These are phyloP conservation scores for Sebastes minor DNA, from an alignment of 2,797 vertebrate species.

Conservation along the genomic window DNA sequence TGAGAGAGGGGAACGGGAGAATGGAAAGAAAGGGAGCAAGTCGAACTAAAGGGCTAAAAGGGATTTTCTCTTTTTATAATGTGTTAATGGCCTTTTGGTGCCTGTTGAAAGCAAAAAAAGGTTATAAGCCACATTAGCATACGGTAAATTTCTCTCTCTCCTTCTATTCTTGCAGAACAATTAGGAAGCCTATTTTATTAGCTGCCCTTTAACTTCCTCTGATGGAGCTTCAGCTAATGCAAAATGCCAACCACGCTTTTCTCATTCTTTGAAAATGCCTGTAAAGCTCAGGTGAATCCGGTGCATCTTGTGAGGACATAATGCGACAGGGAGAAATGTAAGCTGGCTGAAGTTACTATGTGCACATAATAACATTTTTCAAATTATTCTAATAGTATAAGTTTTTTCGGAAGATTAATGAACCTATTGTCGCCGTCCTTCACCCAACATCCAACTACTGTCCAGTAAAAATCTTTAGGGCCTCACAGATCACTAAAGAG, in stretches of 20 bases:
- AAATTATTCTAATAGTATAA: neutral
- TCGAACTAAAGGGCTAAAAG: slow-evolving; percentile 64
- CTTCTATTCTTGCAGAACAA: slow-evolving; percentile 58
- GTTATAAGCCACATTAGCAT: slow-evolving; percentile 82
- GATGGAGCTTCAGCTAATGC: slow-evolving; percentile 50
- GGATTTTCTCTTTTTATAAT: slow-evolving; percentile 75
- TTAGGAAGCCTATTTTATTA: slow-evolving; percentile 65
- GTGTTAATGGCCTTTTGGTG: slow-evolving; percentile 75
- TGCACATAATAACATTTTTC: neutral
- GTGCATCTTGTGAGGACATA: neutral
- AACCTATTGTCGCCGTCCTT: neutral
- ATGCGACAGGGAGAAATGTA: neutral
- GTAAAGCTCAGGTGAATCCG: slow-evolving; percentile 17
- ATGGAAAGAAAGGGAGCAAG: slow-evolving; percentile 62
- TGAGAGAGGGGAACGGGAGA: slow-evolving; percentile 51
- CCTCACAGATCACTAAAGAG: neutral
- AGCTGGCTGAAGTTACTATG: neutral
- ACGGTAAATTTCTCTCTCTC: slow-evolving; percentile 56
- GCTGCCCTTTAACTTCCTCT: slow-evolving; percentile 64
- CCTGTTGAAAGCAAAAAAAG: slow-evolving; percentile 62
- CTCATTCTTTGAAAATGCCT: slow-evolving; percentile 19
- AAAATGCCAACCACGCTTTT: slow-evolving; percentile 37
- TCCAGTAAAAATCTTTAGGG: neutral
- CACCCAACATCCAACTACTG: neutral
- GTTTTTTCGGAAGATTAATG: neutral